A percentile compares a stretch with the other conserved stretches of the same genome.
These are phyloP conservation scores for Lethrus apterus DNA, from an alignment of 1,140 invertebrate species.

Conservation along the genomic window DNA sequence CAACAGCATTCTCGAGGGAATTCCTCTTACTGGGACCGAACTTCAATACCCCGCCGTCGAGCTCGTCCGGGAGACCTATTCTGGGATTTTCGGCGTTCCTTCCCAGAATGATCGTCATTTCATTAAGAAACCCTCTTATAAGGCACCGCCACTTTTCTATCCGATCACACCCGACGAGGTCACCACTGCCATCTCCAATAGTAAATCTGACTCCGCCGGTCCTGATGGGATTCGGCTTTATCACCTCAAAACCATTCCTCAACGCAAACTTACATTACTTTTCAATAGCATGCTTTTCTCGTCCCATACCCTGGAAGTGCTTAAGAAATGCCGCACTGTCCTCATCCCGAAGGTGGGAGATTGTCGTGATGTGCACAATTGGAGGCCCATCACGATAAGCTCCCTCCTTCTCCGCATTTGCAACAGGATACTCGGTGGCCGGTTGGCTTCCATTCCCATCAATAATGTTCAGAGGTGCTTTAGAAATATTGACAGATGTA, in stretches of 20 bases:
- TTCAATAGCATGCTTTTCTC: neutral
- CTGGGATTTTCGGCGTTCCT: too few species aligned
- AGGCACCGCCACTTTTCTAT: too few species aligned
- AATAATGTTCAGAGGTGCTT: neutral
- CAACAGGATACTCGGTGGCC: neutral
- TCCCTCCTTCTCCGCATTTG: neutral
- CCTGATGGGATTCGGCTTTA: neutral
- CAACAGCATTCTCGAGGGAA: too few species aligned
- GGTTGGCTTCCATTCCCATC: neutral
- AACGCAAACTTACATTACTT: neutral
- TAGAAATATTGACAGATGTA: neutral
- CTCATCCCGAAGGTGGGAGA: neutral
- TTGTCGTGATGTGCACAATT: neutral
- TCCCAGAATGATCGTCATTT: too few species aligned
- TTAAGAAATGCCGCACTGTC: neutral
- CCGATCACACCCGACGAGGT: too few species aligned
- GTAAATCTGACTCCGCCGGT: too few species aligned
- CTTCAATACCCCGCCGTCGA: too few species aligned
- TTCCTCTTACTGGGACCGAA: too few species aligned
- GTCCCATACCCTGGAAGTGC: neutral
- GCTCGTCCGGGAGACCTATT: too few species aligned
- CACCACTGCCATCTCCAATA: too few species aligned
- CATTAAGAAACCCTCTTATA: too few species aligned
- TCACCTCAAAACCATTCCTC: neutral
- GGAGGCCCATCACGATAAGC: constrained; percentile 9